These are phyloP conservation scores for Labrus mixtus DNA, from an alignment of 2,113 vertebrate species.

Conservation along the genomic window DNA sequence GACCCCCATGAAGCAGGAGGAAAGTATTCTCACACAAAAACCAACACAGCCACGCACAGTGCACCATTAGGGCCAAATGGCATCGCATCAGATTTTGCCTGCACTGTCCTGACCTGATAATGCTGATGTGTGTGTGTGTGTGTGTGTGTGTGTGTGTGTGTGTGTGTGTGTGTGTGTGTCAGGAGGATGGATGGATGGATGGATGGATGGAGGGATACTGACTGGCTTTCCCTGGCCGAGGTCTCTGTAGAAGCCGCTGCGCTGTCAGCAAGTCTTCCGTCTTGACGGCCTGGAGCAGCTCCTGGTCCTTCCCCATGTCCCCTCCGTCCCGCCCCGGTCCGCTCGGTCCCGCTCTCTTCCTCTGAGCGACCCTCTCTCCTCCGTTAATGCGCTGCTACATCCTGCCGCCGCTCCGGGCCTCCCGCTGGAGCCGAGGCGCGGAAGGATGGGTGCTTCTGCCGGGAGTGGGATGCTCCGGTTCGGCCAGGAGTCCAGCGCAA, in stretches of 20 bases:
- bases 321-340: conserved; percentile 69
- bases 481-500: conserved; percentile 50
- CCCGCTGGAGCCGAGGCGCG: conserved; percentile 69
- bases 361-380: conserved; percentile 74
- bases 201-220: conserved; percentile 80
- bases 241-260: conserved; percentile 96
- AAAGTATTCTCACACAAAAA: conserved; percentile 19
- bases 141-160: conserved; percentile 5
- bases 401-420: conserved; percentile 75
- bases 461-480: conserved; percentile 51
- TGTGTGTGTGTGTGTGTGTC: conserved; percentile 24
- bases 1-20: conserved; percentile 7
- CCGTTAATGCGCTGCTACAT: conserved; percentile 80
- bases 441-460: conserved; percentile 49
- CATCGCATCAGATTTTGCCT: conserved; percentile 50
- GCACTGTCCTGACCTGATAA: conserved; percentile 62
- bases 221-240: conserved; percentile 96
- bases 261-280: conserved; percentile 94
- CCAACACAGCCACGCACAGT: conserved; percentile 25
- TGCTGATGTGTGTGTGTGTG: conserved; percentile 26
- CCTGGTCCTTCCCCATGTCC: conserved; percentile 98
- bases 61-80: conserved; percentile 53
- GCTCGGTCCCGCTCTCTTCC: conserved; percentile 66
- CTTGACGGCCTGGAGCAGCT: conserved; percentile 97
- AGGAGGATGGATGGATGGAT: conserved; percentile 58